phyloP scores from a whole-genome alignment of 2,888 invertebrate genomes.

The Stenichneumon culpator region DNA sequence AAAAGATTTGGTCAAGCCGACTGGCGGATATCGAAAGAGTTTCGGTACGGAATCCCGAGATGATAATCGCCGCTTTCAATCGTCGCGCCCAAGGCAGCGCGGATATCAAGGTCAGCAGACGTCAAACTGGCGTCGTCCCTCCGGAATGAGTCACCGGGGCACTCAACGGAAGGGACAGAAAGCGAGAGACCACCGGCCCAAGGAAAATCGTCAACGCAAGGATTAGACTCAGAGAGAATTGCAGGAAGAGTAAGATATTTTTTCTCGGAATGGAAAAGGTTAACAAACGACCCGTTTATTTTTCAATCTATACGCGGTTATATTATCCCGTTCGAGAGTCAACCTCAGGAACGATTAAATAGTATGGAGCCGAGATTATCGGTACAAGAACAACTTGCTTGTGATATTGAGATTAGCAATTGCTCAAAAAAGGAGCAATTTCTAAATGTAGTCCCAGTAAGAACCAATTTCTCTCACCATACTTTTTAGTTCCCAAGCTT shows the following conservation, averaged over 20 bases:
- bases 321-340: conserved; percentile 38
- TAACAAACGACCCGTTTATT: conserved; percentile 38
- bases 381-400: conserved; percentile 41
- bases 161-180: conserved; percentile 62
- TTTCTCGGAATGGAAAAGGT: conserved; percentile 38
- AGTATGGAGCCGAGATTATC: conserved; percentile 11
- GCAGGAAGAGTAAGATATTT: conserved; percentile 46
- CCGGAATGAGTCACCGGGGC: conserved; percentile 57
- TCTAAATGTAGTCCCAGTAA: conserved; percentile 13
- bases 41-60: conserved; percentile 32
- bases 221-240: conserved; percentile 54
- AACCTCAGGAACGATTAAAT: conserved; percentile 19
- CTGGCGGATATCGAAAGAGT: conserved; percentile 28
- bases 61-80: conserved; percentile 35
- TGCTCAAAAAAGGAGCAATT: conserved; percentile 49
- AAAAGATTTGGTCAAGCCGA: conserved; percentile 46
- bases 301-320: conserved; percentile 50
- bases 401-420: conserved; percentile 36
- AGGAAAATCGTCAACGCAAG: conserved; percentile 47
- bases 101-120: conserved; percentile 24
- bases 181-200: conserved; percentile 53
- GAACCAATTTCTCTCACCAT: conserved; percentile 41
- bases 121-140: conserved; percentile 57
- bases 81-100: conserved; percentile 18
- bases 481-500: conserved; percentile 25